Percentiles rank a stretch among this genome's conserved stretches.
phyloP scores from a whole-genome alignment of 2,113 vertebrate species.

The Scytalopus superciliaris region DNA sequence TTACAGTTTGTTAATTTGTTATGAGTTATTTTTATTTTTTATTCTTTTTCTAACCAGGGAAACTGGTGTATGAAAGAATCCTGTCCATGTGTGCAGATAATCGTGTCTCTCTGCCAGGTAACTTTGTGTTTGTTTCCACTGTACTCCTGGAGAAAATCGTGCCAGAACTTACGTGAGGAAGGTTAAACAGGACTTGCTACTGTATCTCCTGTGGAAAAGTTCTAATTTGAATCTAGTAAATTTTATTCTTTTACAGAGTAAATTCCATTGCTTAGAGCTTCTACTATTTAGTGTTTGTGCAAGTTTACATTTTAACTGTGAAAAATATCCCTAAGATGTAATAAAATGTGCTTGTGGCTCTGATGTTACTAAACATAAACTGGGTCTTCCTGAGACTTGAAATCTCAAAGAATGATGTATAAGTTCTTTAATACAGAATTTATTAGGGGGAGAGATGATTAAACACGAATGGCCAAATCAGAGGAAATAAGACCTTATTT shows the following conservation, averaged over 20 bases:
- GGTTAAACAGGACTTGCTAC: neutral
- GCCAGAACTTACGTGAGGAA: neutral
- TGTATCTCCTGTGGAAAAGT: neutral
- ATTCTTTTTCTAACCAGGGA: conserved; percentile 71
- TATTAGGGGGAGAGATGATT: neutral
- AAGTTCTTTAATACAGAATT: neutral
- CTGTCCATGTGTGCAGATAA: conserved; percentile 90
- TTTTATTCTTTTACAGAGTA: neutral
- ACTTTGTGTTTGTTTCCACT: neutral
- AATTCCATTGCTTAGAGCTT: neutral
- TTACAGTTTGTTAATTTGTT: neutral
- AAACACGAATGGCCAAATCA: neutral
- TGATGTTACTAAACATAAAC: neutral
- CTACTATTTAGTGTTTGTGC: neutral
- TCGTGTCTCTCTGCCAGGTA: conserved; percentile 79
- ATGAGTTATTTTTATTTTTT: neutral
- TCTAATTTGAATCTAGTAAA: neutral
- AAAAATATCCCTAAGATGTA: neutral
- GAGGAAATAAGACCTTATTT: neutral
- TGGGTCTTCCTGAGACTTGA: neutral
- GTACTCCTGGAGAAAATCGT: neutral
- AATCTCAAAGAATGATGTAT: neutral
- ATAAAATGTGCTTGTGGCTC: neutral
- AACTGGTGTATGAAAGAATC: conserved; percentile 93
- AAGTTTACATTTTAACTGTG: neutral